phyloP scores from a whole-genome alignment of 2,888 invertebrate species.

The Vandiemenella viatica region DNA sequence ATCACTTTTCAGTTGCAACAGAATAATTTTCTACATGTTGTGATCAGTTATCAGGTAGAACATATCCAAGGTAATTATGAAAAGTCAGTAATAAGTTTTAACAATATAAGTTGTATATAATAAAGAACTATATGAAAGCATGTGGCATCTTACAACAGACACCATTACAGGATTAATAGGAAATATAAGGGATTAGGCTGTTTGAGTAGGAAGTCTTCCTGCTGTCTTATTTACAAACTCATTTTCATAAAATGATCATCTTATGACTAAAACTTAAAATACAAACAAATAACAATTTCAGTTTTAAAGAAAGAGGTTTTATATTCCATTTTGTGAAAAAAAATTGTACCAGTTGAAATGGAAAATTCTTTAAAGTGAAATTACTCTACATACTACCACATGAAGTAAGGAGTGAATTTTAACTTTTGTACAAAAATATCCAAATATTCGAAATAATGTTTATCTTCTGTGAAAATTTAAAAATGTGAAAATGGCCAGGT shows the following conservation, averaged over 20 bases:
- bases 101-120: not conserved
- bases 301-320: no score
- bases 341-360: no score
- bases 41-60: conserved; percentile 5
- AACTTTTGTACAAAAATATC: conserved; percentile 13
- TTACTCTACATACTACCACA: conserved; percentile 7
- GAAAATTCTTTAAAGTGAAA: no score
- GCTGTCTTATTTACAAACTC: not conserved
- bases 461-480: conserved; percentile 7
- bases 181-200: not conserved
- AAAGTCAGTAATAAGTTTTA: not conserved
- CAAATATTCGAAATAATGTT: conserved; percentile 10
- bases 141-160: conserved; percentile 13
- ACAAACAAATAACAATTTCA: not conserved
- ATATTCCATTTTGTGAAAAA: no score
- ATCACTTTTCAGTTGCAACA: conserved; percentile 6
- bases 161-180: conserved; percentile 1
- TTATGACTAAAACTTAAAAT: not conserved
- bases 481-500: no score
- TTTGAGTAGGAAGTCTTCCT: not conserved
- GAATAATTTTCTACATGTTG: conserved; percentile 8
- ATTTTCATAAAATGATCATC: not conserved
- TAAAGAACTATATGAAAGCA: conserved; percentile 9
- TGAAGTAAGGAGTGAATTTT: conserved; percentile 9
- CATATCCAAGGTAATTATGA: not conserved